A percentile compares a stretch with the other conserved stretches of the same genome.
Conservation (phyloP, 2,113 vertebrate genomes). For the Melospiza georgiana region DNA sequence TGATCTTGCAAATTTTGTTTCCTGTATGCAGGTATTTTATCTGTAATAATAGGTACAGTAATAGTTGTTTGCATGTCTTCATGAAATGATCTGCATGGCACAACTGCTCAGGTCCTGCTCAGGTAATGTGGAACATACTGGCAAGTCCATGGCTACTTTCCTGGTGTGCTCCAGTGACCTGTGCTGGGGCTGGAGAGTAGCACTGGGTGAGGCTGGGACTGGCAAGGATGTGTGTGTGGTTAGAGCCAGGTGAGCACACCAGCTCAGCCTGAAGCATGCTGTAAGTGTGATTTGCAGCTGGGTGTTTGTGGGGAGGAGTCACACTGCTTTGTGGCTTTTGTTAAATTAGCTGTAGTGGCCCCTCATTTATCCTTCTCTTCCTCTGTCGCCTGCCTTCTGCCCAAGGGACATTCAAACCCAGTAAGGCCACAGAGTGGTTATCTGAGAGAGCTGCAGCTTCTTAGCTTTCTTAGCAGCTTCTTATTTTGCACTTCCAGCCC, state of each 20-base stretch:
- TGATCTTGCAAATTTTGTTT: not conserved
- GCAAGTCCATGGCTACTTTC: not conserved
- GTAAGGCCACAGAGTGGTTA: not conserved
- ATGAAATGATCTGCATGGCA: not conserved
- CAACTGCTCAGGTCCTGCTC: not conserved
- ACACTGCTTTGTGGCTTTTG: not conserved
- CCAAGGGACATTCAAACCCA: not conserved
- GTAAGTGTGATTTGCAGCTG: not conserved
- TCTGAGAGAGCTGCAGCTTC: not conserved
- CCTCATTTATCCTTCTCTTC: not conserved
- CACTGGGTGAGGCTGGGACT: not conserved
- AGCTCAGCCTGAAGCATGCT: not conserved
- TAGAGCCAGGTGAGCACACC: not conserved
- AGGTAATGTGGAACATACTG: not conserved
- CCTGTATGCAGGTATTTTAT: not conserved
- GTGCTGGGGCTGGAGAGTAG: not conserved
- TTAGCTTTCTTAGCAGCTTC: too few relatives aligned
- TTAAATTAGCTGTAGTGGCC: not conserved
- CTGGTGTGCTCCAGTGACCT: not conserved
- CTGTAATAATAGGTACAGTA: not conserved
- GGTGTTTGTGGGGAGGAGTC: not conserved
- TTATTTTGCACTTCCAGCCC: too few relatives aligned
- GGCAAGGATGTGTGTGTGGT: fast-evolving
- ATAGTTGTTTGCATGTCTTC: not conserved
- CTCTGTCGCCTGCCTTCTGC: not conserved